Evolutionary conservation across 2,888 invertebrate genomes (phyloP), one percentile per base, ranked within the genome.

Genomic region (Elegia similella): DNA sequence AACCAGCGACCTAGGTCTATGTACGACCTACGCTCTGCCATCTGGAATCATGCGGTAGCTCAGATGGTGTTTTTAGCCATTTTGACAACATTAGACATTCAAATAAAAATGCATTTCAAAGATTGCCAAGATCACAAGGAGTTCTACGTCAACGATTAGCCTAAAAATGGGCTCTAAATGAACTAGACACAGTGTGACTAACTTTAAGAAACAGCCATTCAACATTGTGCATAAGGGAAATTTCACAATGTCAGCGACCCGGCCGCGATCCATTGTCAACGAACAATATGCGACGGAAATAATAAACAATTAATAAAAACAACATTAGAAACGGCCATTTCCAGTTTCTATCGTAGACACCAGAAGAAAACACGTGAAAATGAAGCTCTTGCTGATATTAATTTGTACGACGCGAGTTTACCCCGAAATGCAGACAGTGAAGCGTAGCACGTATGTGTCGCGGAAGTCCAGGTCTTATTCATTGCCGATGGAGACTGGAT

Each of bases 221-320:
- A 57, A 16, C 56, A 64, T 64, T 64, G 64, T 64, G 56, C 50
- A 56, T 54, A 47, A 58, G 62, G 84, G 82, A 83, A 76, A 85
- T 87, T 78, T 86, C 80, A 70, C 75, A 86, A 88, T 70, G 30
- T 58, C 63, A 62, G 67, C 70, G 73, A 75, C 72, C 75, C 61
- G 70, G 54, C 64, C 64, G 7, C 61, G 43, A 47, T 59, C 80
- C 68, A 86, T 86, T 86, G 87, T 87, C 62, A 52, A 58, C 65
- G 73, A 78, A 83, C 86, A 86, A 84, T 85, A 75, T 73, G 66
- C 63, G 60, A 65, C 64, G 69, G 72, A 73, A 73, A 76, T 72
- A 68, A 76, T 75, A 81, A 82, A 82, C 82, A 81, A 74, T 73
- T 77, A 72, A 83, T 86, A 88, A 80, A 88, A 82, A 78, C 80